phyloP scores from a whole-genome alignment of 2,113 vertebrate species.

The Onychostoma macrolepis region DNA sequence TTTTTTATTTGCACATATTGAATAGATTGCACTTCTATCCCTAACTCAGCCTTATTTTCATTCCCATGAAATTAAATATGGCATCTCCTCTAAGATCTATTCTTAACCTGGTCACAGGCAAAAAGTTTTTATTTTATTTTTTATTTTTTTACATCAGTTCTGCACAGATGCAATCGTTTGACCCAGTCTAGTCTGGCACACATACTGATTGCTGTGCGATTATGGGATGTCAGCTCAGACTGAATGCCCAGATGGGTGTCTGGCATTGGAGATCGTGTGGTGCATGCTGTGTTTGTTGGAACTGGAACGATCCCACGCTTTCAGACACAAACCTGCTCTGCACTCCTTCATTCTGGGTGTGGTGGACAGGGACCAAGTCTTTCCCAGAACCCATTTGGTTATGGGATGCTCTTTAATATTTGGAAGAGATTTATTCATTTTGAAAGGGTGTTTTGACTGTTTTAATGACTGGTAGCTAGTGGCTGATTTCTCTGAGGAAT shows the following conservation, averaged over 20 bases:
- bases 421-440: conserved; percentile 17
- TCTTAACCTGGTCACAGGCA: background rate
- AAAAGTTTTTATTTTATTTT: background rate
- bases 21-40: background rate
- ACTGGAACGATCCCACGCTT: conserved; percentile 22
- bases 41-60: background rate
- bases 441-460: background rate
- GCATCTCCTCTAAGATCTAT: background rate
- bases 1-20: no score
- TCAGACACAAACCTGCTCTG: conserved; percentile 30
- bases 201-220: conserved; percentile 42
- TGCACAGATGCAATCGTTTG: conserved; percentile 31
- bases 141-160: background rate
- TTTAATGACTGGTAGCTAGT: background rate
- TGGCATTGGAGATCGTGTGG: conserved; percentile 43
- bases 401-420: conserved; percentile 33
- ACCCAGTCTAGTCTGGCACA: conserved; percentile 18
- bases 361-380: conserved; percentile 24
- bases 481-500: background rate
- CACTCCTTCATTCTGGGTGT: background rate
- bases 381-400: conserved; percentile 40
- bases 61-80: background rate
- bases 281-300: conserved; percentile 42
- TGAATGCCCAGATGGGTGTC: conserved; percentile 56
- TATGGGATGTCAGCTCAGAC: conserved; percentile 56